Evolutionary conservation across 2,888 invertebrate species (phyloP).

Genomic region (Idaea biselata): DNA sequence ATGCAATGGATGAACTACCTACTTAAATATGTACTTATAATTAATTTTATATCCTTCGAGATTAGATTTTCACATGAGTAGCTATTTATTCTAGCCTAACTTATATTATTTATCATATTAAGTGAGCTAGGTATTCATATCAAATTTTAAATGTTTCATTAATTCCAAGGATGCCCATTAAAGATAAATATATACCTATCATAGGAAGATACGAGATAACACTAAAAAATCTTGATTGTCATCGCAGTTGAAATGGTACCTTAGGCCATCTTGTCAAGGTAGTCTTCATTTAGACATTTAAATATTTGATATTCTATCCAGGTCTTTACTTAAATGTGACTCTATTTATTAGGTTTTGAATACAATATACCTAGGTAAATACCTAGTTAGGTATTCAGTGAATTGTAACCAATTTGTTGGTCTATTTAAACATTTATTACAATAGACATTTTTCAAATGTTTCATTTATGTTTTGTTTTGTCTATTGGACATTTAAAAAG

Average conservation of each 20-base stretch:
- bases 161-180: constrained; percentile 37
- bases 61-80: neutral
- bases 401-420: constrained; percentile 1
- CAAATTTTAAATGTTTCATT: constrained; percentile 26
- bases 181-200: constrained; percentile 32
- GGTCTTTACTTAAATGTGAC: constrained; percentile 42
- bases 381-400: constrained; percentile 17
- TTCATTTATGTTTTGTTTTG: too few species aligned
- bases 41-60: neutral
- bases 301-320: constrained; percentile 61
- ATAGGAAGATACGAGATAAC: constrained; percentile 37
- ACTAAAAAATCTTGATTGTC: constrained; percentile 41
- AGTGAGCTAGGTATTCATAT: neutral
- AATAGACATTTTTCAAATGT: too few species aligned
- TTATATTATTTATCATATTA: neutral
- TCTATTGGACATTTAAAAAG: too few species aligned
- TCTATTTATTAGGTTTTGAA: constrained; percentile 17
- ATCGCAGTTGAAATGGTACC: constrained; percentile 44
- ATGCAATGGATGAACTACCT: neutral
- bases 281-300: constrained; percentile 55
- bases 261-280: constrained; percentile 56
- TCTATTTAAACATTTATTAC: neutral
- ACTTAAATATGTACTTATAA: neutral
- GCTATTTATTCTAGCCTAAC: neutral
- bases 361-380: constrained; percentile 26